These are phyloP conservation scores for Sparus aurata DNA, from an alignment of 2,797 vertebrate species.

Conservation along the genomic window DNA sequence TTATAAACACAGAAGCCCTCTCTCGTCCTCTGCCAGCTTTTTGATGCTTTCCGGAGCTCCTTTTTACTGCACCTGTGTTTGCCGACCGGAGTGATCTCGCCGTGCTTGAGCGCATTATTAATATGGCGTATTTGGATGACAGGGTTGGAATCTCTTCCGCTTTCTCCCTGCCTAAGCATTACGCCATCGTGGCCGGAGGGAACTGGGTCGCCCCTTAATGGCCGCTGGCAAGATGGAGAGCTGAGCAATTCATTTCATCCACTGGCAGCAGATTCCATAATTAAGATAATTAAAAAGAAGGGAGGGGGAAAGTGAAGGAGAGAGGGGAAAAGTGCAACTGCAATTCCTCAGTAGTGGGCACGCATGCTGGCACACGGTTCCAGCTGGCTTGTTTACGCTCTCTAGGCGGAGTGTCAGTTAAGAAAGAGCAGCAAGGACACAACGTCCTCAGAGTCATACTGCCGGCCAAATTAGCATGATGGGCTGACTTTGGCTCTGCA, in stretches of 20 bases:
- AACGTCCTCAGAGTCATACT: slow-evolving; percentile 46
- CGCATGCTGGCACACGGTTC: slow-evolving; percentile 46
- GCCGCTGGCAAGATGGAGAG: slow-evolving; percentile 66
- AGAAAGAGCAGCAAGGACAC: slow-evolving; percentile 71
- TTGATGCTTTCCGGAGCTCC: slow-evolving; percentile 46
- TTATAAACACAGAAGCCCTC: slow-evolving; percentile 41
- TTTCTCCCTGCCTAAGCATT: slow-evolving; percentile 66
- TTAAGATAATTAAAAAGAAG: slow-evolving; percentile 78
- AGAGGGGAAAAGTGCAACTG: slow-evolving; percentile 38
- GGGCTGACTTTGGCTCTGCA: slow-evolving; percentile 50
- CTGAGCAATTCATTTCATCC: slow-evolving; percentile 70
- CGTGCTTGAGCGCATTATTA: slow-evolving; percentile 54
- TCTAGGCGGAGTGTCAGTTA: slow-evolving; percentile 42
- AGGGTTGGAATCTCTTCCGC: slow-evolving; percentile 65
- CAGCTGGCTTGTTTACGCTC: slow-evolving; percentile 65
- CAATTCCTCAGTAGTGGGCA: slow-evolving; percentile 46
- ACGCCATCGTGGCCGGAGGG: slow-evolving; percentile 41
- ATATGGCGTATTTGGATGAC: slow-evolving; percentile 71
- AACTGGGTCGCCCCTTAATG: slow-evolving; percentile 75
- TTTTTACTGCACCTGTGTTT: slow-evolving; percentile 58
- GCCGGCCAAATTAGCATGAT: slow-evolving; percentile 56
- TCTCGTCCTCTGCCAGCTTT: slow-evolving; percentile 26
- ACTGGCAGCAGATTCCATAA: slow-evolving; percentile 76
- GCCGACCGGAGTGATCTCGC: slow-evolving; percentile 54
- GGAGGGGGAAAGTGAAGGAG: slow-evolving; percentile 17